These are phyloP conservation scores for Charaxes varanes DNA, from an alignment of 1,140 invertebrate genomes.

Conservation along the genomic window DNA sequence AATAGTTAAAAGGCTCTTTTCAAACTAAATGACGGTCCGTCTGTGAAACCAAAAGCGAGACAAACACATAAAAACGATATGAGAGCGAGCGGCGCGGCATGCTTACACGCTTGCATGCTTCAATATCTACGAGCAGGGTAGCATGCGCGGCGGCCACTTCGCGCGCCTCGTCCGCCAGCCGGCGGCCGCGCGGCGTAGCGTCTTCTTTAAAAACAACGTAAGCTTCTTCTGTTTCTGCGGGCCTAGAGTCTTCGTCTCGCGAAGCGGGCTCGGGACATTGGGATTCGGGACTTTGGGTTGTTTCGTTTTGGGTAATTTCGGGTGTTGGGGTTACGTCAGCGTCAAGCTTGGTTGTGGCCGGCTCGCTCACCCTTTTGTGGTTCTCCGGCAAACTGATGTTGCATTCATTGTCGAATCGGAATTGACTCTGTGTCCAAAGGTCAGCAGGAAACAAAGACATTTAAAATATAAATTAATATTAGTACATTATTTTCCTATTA, in stretches of 20 bases:
- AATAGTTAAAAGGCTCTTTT: constrained; percentile 1
- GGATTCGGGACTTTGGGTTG: constrained; percentile 20
- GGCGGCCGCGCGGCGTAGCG: constrained; percentile 53
- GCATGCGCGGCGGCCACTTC: constrained; percentile 69
- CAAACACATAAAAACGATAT: constrained; percentile 28
- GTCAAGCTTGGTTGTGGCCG: constrained; percentile 58
- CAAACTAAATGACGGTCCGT: constrained; percentile 3
- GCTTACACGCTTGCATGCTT: constrained; percentile 75
- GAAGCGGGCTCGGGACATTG: constrained; percentile 37
- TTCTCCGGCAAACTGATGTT: constrained; percentile 95
- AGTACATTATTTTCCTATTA: too few relatives aligned
- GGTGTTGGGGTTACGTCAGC: constrained; percentile 30
- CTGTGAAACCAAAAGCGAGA: constrained; percentile 27
- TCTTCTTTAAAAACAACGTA: constrained; percentile 64
- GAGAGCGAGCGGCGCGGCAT: constrained; percentile 63
- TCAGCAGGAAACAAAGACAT: constrained; percentile 53
- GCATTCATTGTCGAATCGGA: constrained; percentile 98
- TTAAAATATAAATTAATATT: not conserved
- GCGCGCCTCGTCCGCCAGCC: constrained; percentile 57
- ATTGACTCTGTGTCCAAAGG: constrained; percentile 88
- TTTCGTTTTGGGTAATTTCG: constrained; percentile 27
- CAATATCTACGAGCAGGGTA: constrained; percentile 70
- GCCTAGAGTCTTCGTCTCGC: constrained; percentile 38
- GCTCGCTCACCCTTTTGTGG: constrained; percentile 94
- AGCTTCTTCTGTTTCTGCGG: constrained; percentile 40